These are phyloP conservation scores for Oryzias curvinotus DNA, from an alignment of 2,113 vertebrate species.

Conservation along the genomic window DNA sequence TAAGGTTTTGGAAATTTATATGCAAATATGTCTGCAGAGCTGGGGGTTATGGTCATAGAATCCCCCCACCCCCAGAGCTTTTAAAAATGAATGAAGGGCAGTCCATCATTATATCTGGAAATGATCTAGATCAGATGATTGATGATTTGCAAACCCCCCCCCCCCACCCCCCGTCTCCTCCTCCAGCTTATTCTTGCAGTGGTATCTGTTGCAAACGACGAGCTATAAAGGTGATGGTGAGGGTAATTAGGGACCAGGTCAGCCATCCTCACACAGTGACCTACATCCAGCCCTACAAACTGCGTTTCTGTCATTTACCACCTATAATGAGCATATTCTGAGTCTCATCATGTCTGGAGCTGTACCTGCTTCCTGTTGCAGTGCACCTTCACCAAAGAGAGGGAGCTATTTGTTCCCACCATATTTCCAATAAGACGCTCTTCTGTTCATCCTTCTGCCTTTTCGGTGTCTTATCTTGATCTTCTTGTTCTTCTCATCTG, in stretches of 20 bases:
- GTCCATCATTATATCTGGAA: not conserved
- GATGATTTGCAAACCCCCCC: not conserved
- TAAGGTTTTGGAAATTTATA: too few relatives aligned
- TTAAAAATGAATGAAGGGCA: not conserved
- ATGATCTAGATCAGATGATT: too few relatives aligned
- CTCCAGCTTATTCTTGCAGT: conserved; percentile 7
- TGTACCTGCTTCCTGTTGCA: conserved; percentile 15
- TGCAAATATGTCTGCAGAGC: not conserved
- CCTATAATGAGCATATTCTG: conserved; percentile 58
- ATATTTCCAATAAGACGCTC: conserved; percentile 59
- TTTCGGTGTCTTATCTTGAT: conserved; percentile 31
- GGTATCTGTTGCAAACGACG: conserved; percentile 17
- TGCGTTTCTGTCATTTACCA: conserved; percentile 51
- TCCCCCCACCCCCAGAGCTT: not conserved
- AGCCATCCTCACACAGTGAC: conserved; percentile 55
- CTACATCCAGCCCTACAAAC: conserved; percentile 37
- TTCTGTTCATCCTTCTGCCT: conserved; percentile 44
- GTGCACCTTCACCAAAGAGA: conserved; percentile 12
- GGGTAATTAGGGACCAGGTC: conserved; percentile 68
- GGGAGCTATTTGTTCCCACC: conserved; percentile 19
- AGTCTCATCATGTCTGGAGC: conserved; percentile 43
- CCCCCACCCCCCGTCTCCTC: not conserved
- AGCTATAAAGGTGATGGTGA: conserved; percentile 42
- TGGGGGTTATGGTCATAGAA: not conserved
- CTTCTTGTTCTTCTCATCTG: conserved; percentile 40